phyloP scores from a whole-genome alignment of 1,140 invertebrate genomes.

The Hycleus phaleratus region DNA sequence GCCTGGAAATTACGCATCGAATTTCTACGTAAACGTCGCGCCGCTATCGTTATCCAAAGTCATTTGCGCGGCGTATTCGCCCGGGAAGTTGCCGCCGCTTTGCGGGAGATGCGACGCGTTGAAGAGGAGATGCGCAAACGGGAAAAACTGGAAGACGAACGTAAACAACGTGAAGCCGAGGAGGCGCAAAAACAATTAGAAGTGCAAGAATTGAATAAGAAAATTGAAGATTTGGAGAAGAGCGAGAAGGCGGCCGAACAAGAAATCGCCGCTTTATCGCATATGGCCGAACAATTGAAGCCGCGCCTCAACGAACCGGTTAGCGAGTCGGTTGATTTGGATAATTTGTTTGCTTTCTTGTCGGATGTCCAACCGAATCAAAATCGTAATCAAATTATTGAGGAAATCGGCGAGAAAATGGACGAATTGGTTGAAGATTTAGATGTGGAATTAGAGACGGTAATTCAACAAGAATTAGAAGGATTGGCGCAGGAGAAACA shows the following conservation, averaged over 20 bases:
- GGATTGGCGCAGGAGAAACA: constrained; percentile 38
- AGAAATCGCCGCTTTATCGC: constrained; percentile 65
- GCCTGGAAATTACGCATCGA: constrained; percentile 77
- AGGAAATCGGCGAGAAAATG: constrained; percentile 81
- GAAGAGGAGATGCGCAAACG: constrained; percentile 84
- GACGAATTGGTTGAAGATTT: constrained; percentile 71
- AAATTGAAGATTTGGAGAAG: constrained; percentile 41
- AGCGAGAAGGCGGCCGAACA: constrained; percentile 58
- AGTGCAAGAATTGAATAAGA: constrained; percentile 32
- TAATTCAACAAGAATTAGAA: constrained; percentile 52
- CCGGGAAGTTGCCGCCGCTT: constrained; percentile 71
- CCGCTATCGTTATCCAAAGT: constrained; percentile 83
- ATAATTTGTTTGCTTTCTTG: constrained; percentile 89
- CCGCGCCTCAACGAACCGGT: constrained; percentile 49
- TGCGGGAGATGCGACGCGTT: constrained; percentile 83
- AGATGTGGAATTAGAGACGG: constrained; percentile 60
- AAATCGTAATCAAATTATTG: constrained; percentile 53
- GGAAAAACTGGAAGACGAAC: constrained; percentile 54
- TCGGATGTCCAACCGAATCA: constrained; percentile 64
- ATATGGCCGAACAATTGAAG: constrained; percentile 71
- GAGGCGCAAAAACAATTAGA: constrained; percentile 16
- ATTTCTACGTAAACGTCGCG: constrained; percentile 74
- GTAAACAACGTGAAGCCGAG: constrained; percentile 42
- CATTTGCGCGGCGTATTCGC: constrained; percentile 86
- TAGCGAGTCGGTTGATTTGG: constrained; percentile 70